Evolutionary conservation across 2,113 vertebrate species (phyloP).

Genomic region (Coregonus clupeaformis): DNA sequence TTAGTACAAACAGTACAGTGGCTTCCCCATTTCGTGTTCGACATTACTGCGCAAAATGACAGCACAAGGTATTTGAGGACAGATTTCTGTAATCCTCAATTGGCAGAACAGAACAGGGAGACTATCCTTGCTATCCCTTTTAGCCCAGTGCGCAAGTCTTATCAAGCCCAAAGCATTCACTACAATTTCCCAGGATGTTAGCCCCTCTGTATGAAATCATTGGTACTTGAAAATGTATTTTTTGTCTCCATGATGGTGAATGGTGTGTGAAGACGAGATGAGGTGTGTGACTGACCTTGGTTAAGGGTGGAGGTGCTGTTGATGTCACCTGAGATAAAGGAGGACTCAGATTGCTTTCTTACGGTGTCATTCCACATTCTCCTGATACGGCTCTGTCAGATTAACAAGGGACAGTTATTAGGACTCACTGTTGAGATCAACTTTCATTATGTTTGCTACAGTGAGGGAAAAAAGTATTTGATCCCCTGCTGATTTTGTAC

Average conservation of each 20-base stretch:
- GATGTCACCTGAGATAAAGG: conserved; percentile 99
- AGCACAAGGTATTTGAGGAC: conserved; percentile 51
- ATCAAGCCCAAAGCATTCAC: conserved; percentile 50
- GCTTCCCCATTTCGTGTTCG: conserved; percentile 53
- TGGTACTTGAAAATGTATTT: conserved; percentile 14
- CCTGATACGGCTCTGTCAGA: conserved; percentile 97
- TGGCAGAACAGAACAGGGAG: conserved; percentile 42
- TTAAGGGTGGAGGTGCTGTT: conserved; percentile 99
- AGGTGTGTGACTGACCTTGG: conserved; percentile 95
- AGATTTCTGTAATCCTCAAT: conserved; percentile 57
- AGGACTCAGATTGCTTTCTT: conserved; percentile 99
- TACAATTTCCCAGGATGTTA: conserved; percentile 32
- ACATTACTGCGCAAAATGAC: conserved; percentile 47
- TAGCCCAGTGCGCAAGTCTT: conserved; percentile 31
- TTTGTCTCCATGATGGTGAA: conserved; percentile 28
- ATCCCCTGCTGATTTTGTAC: too few species aligned
- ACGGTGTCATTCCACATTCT: conserved; percentile 99
- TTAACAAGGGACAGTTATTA: conserved; percentile 74
- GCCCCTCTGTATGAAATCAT: conserved; percentile 35
- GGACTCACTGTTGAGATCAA: conserved; percentile 55
- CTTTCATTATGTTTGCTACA: conserved; percentile 40
- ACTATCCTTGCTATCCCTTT: conserved; percentile 13
- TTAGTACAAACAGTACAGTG: conserved; percentile 45
- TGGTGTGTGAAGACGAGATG: conserved; percentile 58
- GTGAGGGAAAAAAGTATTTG: too few species aligned